phyloP scores from a whole-genome alignment of 2,797 vertebrate genomes.

The Menidia menidia region DNA sequence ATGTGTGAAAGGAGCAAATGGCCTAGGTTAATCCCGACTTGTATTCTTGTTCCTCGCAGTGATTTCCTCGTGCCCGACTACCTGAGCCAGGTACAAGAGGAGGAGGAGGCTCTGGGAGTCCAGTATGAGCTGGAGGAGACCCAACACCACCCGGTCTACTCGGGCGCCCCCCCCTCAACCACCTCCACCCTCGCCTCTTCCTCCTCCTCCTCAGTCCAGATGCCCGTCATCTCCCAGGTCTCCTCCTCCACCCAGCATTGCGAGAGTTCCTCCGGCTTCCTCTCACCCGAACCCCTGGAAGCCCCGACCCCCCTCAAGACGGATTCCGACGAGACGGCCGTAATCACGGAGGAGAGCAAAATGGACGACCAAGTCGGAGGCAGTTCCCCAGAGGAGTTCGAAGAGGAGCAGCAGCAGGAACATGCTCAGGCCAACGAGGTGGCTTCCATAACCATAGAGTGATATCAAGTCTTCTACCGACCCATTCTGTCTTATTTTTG shows the following conservation, averaged over 20 bases:
- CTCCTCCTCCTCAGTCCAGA: slow-evolving; percentile 93
- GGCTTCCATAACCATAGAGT: slow-evolving; percentile 91
- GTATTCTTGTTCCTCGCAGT: slow-evolving; percentile 77
- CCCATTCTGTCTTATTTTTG: slow-evolving; percentile 52
- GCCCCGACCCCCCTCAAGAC: slow-evolving; percentile 77
- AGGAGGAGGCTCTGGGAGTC: slow-evolving; percentile 90
- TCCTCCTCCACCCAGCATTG: slow-evolving; percentile 98
- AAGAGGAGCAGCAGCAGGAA: slow-evolving; percentile 76
- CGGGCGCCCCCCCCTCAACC: slow-evolving; percentile 62
- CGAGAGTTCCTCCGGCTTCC: slow-evolving; percentile 88
- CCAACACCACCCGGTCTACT: slow-evolving; percentile 69
- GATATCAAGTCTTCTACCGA: slow-evolving; percentile 63
- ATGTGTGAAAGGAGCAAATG: not conserved
- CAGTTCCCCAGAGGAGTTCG: slow-evolving; percentile 81
- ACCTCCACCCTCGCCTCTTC: slow-evolving; percentile 66
- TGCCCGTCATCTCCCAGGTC: slow-evolving; percentile 98
- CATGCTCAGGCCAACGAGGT: slow-evolving; percentile 84
- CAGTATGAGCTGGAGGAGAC: slow-evolving; percentile 93
- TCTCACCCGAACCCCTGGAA: slow-evolving; percentile 82
- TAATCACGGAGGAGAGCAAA: slow-evolving; percentile 74
- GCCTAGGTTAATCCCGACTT: slow-evolving; percentile 11
- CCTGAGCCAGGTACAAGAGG: slow-evolving; percentile 96
- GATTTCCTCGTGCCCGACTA: slow-evolving; percentile 99
- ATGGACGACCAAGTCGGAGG: slow-evolving; percentile 74
- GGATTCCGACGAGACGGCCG: slow-evolving; percentile 46